A percentile compares a stretch with the other conserved stretches of the same genome.
Conservation (phyloP, 2,113 vertebrate genomes). For the Salminus brasiliensis region DNA sequence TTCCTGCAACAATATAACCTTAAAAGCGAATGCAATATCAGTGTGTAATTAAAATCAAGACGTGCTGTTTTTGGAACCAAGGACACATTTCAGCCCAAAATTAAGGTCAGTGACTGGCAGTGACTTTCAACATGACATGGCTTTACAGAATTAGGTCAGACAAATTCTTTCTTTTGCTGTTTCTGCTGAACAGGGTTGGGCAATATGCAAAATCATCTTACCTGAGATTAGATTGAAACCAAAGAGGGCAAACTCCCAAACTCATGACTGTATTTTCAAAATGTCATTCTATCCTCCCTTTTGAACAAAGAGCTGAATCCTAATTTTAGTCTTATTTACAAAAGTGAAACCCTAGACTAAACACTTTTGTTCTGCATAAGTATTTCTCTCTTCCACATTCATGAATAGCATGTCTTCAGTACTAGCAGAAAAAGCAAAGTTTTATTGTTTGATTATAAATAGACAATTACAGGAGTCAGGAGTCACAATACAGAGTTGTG, state of each 20-base stretch:
- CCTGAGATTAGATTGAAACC: not conserved
- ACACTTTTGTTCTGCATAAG: not conserved
- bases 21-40: not conserved
- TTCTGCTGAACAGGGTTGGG: not conserved
- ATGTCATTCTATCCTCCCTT: not conserved
- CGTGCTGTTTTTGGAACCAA: not conserved
- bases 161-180: not conserved
- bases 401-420: not conserved
- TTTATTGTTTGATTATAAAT: not conserved
- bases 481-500: too few species aligned
- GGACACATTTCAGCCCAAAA: not conserved
- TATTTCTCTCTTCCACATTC: not conserved
- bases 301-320: not conserved
- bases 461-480: too few species aligned
- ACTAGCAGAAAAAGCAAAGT: not conserved
- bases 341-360: not conserved
- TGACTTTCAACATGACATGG: not conserved
- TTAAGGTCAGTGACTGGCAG: not conserved
- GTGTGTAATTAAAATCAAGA: constrained; percentile 7
- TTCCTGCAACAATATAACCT: not conserved
- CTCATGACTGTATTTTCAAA: not conserved
- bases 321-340: not conserved
- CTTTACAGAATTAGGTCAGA: constrained; percentile 18
- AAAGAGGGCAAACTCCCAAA: not conserved
- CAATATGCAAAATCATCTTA: not conserved